Evolutionary conservation across 2,113 vertebrate species (phyloP), one percentile per base, ranked within the genome.

Genomic region (Rhagologus leucostigma): DNA sequence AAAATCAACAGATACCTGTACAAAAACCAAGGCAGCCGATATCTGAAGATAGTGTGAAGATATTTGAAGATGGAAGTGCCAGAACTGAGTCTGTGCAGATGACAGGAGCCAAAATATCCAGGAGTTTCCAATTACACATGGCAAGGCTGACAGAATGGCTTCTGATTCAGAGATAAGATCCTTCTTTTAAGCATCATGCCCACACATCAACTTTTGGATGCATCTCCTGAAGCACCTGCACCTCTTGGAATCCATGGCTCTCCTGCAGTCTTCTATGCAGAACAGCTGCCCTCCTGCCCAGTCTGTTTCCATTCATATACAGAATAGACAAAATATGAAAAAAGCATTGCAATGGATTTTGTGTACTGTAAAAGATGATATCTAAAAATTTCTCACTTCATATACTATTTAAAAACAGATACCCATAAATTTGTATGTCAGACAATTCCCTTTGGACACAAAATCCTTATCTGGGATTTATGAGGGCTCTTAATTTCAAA

Each of bases 311-410:
- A 33, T 44, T 75, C 68, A 71, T 10, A 68, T 30, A 68, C 8
- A 56, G 56, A 90, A 88, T 5, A 93, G 44, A 68, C 22, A 63
- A 90, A 56, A 56, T 71, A 90, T 42, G 56, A 84, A 90, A 90
- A 88, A 44, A 89, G 56, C 93, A 96, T 95, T 93, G 83, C 92
- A 94, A 86, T 92, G 73, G 96, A 93, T 94, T 96, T 96, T 92
- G 83, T 41, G 49, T 37, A 41, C 44, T 57, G 29, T 60, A 67
- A 91, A 82, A 79, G 30, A 52, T 4, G 35, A 11, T 50, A 74
- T 11, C 68, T 56, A 41, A 75, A 73, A 83, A 30, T 18, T n/a
- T 55, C 60, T 89, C 29, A n/a, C 41, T 88, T 93, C 52, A 9
- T 10, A 26, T 52, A 89, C 17, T 47, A 16, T 77, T 80, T 84